These are phyloP conservation scores for Scortum barcoo DNA, from an alignment of 2,113 vertebrate genomes.

Conservation along the genomic window DNA sequence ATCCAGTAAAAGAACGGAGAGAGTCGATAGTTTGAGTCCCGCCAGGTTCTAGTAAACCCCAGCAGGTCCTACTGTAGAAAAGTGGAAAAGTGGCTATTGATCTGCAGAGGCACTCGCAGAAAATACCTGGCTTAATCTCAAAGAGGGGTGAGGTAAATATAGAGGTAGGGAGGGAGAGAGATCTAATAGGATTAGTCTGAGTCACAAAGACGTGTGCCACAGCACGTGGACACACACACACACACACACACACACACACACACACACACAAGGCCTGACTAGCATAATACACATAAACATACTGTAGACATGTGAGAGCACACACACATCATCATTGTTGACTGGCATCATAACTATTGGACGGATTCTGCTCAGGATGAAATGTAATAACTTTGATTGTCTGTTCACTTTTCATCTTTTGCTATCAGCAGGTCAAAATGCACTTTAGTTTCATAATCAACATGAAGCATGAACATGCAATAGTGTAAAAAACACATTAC, in stretches of 20 bases:
- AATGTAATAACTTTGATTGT: too few relatives aligned
- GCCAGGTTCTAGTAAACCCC: slow-evolving; percentile 29
- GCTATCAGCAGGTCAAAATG: not conserved
- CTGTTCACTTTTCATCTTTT: not conserved
- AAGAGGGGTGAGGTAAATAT: slow-evolving; percentile 74
- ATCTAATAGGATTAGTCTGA: slow-evolving; percentile 80
- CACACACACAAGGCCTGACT: not conserved
- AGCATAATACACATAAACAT: slow-evolving; percentile 2
- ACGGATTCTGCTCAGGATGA: not conserved
- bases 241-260: slow-evolving; percentile 10
- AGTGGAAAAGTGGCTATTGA: slow-evolving; percentile 65
- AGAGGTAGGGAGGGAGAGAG: slow-evolving; percentile 56
- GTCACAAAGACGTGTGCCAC: slow-evolving; percentile 61
- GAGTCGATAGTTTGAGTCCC: slow-evolving; percentile 38
- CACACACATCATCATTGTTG: not conserved
- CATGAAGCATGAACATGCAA: not conserved
- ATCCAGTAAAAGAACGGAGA: slow-evolving; percentile 43
- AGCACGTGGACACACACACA: slow-evolving; percentile 31
- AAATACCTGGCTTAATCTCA: slow-evolving; percentile 73
- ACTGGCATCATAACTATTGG: not conserved
- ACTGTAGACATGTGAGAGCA: slow-evolving; percentile 7
- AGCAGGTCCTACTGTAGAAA: slow-evolving; percentile 43
- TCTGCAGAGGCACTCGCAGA: slow-evolving; percentile 57
- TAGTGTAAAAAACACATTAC: not conserved
- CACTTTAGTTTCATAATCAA: too few relatives aligned